These are phyloP conservation scores for Periophthalmodon schlosseri DNA, from an alignment of 2,113 vertebrate species.

Conservation along the genomic window DNA sequence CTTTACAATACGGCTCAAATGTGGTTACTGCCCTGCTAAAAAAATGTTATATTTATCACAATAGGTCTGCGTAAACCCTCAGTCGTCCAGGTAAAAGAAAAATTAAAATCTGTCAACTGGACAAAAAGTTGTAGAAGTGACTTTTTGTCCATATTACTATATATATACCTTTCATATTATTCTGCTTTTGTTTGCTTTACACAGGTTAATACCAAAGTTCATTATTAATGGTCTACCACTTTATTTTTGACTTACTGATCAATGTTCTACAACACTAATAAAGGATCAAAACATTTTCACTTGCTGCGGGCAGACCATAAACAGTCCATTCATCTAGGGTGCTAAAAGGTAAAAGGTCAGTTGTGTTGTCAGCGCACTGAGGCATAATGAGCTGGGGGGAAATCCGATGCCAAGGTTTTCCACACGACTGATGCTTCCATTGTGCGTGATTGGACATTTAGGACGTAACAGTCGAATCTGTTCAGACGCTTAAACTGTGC, in stretches of 20 bases:
- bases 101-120: too few species aligned
- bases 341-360: conserved; percentile 54
- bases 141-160: too few species aligned
- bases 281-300: conserved; percentile 22
- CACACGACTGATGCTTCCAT: conserved; percentile 38
- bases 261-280: conserved; percentile 29
- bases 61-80: too few species aligned
- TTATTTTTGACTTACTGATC: not conserved
- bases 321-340: conserved; percentile 44
- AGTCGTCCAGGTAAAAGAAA: too few species aligned
- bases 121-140: too few species aligned
- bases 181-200: too few species aligned
- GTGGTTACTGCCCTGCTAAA: too few species aligned
- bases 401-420: conserved; percentile 42
- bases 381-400: conserved; percentile 41
- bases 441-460: conserved; percentile 21
- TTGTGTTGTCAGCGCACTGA: conserved; percentile 41
- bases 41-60: too few species aligned
- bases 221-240: too few species aligned
- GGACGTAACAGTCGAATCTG: conserved; percentile 19
- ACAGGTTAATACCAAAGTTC: too few species aligned
- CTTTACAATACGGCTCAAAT: too few species aligned
- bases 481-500: conserved; percentile 13
- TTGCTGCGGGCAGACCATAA: conserved; percentile 18
- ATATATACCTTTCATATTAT: too few species aligned